These are phyloP conservation scores for Calliopsis andreniformis DNA, from an alignment of 1,140 invertebrate species.

Conservation along the genomic window DNA sequence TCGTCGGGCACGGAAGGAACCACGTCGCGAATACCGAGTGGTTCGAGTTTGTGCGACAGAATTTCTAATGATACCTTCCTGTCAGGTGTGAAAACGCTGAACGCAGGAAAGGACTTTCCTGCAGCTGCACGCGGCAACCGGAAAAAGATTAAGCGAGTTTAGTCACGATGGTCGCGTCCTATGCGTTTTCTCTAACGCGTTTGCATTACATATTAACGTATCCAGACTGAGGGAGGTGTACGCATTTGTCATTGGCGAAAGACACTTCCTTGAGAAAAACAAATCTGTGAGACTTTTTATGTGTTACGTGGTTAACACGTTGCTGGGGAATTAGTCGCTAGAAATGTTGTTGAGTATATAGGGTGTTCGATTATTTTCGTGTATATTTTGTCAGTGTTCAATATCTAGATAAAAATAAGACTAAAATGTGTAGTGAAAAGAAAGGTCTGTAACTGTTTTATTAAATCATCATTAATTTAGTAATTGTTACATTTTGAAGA, in stretches of 20 bases:
- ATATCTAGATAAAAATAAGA: too few species aligned
- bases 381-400: too few species aligned
- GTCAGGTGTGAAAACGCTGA: slow-evolving; percentile 55
- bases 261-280: neutral
- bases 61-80: slow-evolving; percentile 51
- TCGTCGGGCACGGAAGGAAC: slow-evolving; percentile 17
- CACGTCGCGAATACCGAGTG: slow-evolving; percentile 33
- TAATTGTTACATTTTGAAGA: too few species aligned
- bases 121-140: slow-evolving; percentile 46
- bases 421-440: too few species aligned
- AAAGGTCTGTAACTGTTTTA: too few species aligned
- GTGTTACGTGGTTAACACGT: too few species aligned
- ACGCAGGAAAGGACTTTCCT: slow-evolving; percentile 15
- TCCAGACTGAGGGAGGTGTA: neutral
- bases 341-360: too few species aligned
- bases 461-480: too few species aligned
- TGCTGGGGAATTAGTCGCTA: too few species aligned
- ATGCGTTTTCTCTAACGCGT: slow-evolving; percentile 15
- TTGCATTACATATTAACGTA: neutral
- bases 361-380: too few species aligned
- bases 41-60: neutral
- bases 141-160: slow-evolving; percentile 59
- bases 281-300: too few species aligned
- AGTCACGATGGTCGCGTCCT: slow-evolving; percentile 49
- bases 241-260: slow-evolving; percentile 8